Evolutionary conservation across 2,113 vertebrate genomes (phyloP), one percentile per base, ranked within the genome.

Genomic region (Ancistrus triradiatus): DNA sequence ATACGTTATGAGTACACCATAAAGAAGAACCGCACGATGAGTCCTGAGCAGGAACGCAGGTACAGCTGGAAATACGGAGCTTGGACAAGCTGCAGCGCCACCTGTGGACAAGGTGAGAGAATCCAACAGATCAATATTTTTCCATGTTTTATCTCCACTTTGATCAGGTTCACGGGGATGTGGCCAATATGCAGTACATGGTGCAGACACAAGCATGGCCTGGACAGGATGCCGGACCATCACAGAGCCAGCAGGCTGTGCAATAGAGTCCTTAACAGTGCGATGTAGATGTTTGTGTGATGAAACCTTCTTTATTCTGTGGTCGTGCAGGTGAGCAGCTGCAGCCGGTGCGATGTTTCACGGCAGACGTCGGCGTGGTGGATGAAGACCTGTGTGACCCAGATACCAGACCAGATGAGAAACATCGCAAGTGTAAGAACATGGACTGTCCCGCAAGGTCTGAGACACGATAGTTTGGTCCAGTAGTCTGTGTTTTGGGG

Each of bases 21-120:
- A 53, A 91, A 83, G 72, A 98, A 93, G 83, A 87, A 84, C 21
- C 86, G 66, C 75, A 7, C 7, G n/a, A n/a, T n/a, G n/a, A n/a
- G n/a, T n/a, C n/a, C 51, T 35, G 58, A 81, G 27, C 81, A 80
- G 25, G 85, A 91, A 27, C 84, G 86, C 1, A 77, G 89, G 21
- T 95, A 93, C 79, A 87, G 70, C 40, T 99, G 96, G 96, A 92
- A 87, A 49, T 90, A 90, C 0, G 91, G 95, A 63, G 89, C 72
- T 2, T 99, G 95, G 96, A 93, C 93, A 1, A 79, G 90, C 69
- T 99, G 96, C 83, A 97, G 91, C 75, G 85, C 91, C 28, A 92
- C 92, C 0, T 99, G 96, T 79, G 95, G 96, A 53, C 77, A 84
- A 75, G 96, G 96, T 97, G 78, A 55, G 27, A 66, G 52, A 68